Percentiles rank a stretch among this genome's conserved stretches.
These are phyloP conservation scores for Odontamblyopus lacepedii DNA, from an alignment of 2,797 vertebrate species.

Conservation along the genomic window DNA sequence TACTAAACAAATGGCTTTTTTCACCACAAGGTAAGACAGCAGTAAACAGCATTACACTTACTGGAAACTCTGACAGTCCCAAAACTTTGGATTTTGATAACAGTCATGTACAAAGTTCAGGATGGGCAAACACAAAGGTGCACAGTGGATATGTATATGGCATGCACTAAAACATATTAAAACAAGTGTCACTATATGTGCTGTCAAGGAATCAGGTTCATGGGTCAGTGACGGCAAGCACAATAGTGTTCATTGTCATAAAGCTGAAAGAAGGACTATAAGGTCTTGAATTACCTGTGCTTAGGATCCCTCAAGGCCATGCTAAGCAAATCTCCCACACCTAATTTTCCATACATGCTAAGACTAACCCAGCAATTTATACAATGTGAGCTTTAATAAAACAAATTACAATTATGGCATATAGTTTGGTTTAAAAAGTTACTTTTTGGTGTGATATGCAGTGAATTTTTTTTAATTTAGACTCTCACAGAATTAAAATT, in stretches of 20 bases:
- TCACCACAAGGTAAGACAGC: conserved; percentile 38
- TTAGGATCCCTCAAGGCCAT: conserved; percentile 61
- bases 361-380: conserved; percentile 15
- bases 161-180: conserved; percentile 25
- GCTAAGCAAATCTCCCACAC: conserved; percentile 63
- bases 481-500: neutral
- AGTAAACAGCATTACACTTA: neutral
- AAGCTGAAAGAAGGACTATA: conserved; percentile 41
- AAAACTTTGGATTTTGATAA: conserved; percentile 24
- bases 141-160: neutral
- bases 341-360: conserved; percentile 56
- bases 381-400: neutral
- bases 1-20: conserved; percentile 74
- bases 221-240: conserved; percentile 46
- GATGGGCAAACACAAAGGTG: conserved; percentile 20
- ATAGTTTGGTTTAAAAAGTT: neutral
- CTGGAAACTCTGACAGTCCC: conserved; percentile 11
- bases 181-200: conserved; percentile 29
- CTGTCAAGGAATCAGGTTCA: conserved; percentile 41
- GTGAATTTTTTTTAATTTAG: neutral
- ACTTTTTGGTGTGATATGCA: neutral
- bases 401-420: neutral
- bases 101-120: conserved; percentile 44
- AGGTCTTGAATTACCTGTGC: conserved; percentile 64
- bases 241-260: conserved; percentile 66